Percentiles rank a stretch among this genome's conserved stretches.
These are phyloP conservation scores for Synanthedon formicaeformis DNA, from an alignment of 2,888 invertebrate species.

Conservation along the genomic window DNA sequence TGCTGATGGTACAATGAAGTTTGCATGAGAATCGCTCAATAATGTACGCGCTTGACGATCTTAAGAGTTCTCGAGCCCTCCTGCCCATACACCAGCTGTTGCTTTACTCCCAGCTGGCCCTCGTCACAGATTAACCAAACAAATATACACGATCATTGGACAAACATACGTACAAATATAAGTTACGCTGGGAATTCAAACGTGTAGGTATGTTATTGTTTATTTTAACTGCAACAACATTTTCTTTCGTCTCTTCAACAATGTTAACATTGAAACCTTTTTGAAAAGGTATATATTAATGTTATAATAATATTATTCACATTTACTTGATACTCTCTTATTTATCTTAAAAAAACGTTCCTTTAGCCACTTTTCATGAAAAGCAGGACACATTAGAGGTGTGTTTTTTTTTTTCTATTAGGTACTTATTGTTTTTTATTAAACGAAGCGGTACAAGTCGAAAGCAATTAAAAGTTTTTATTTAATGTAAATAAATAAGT, in stretches of 20 bases:
- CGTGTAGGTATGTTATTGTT: slow-evolving; percentile 27
- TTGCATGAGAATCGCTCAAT: slow-evolving; percentile 22
- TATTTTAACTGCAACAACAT: slow-evolving; percentile 38
- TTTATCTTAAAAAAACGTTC: too few relatives aligned
- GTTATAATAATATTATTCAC: too few relatives aligned
- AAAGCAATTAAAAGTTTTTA: too few relatives aligned
- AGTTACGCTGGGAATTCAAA: slow-evolving; percentile 16
- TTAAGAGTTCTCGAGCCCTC: slow-evolving; percentile 29
- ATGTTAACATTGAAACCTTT: too few relatives aligned
- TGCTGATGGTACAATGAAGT: slow-evolving; percentile 17
- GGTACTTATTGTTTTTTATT: too few relatives aligned
- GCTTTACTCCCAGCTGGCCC: slow-evolving; percentile 37
- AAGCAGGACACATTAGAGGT: too few relatives aligned
- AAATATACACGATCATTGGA: slow-evolving; percentile 39
- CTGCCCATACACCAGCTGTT: slow-evolving; percentile 32
- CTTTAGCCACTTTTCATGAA: too few relatives aligned
- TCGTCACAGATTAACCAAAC: slow-evolving; percentile 33
- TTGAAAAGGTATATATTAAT: too few relatives aligned
- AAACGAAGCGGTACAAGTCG: too few relatives aligned
- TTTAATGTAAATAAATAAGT: too few relatives aligned
- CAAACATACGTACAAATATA: slow-evolving; percentile 36
- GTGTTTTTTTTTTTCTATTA: too few relatives aligned
- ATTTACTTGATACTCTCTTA: too few relatives aligned
- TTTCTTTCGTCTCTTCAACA: slow-evolving; percentile 13
- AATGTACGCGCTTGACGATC: slow-evolving; percentile 21